Base-by-base conservation (phyloP, 2,113 vertebrate species). In the Dicerorhinus sumatrensis region DNA sequence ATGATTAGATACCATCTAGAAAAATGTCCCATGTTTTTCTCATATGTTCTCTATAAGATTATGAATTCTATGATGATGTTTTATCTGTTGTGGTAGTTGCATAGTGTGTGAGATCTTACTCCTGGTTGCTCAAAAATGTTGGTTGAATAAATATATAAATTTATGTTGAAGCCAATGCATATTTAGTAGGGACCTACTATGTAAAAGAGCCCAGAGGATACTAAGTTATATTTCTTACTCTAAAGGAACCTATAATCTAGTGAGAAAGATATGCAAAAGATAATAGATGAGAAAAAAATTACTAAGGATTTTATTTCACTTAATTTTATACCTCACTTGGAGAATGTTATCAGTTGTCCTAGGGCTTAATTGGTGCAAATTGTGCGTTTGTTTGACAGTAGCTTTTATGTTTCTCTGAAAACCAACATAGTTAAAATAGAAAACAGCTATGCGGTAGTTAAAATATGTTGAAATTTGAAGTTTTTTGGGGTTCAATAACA, bases 331-430 rank as follows among this genome's bases (percentile, higher is more conserved):
- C 9, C 3, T 95, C 17, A 17, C 10, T 86, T 85, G 5, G 48
- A 87, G 62, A 56, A 58, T 33, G 7, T 51, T 79, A 75, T 90
- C 20, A 80, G 36, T 25, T 36, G 65, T 87, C 13, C 4, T 73
- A 39, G 12, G 8, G 21, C 31, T 65, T 75, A 39, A 27, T 58
- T 93, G 18, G 5, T 93, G 12, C 11, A 97, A 77, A 77, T 48
- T 67, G 33, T 36, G 16, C 72, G 67, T 70, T 65, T 88, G 11
- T 60, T 90, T 84, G 42, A 51, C 6, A 63, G 77, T 25, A 80
- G 36, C 29, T 54, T 90, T 65, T 75, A 8, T 60, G 31, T 79
- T 95, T 89, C 23, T 94, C 17, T 96, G 21, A 62, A 93, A 84
- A 70, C 16, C 91, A 58, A 58, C 8, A 33, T 83, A 51, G 6